These are phyloP conservation scores for Ceratoteleas bidentatus DNA, from an alignment of 1,140 invertebrate genomes.

Conservation along the genomic window DNA sequence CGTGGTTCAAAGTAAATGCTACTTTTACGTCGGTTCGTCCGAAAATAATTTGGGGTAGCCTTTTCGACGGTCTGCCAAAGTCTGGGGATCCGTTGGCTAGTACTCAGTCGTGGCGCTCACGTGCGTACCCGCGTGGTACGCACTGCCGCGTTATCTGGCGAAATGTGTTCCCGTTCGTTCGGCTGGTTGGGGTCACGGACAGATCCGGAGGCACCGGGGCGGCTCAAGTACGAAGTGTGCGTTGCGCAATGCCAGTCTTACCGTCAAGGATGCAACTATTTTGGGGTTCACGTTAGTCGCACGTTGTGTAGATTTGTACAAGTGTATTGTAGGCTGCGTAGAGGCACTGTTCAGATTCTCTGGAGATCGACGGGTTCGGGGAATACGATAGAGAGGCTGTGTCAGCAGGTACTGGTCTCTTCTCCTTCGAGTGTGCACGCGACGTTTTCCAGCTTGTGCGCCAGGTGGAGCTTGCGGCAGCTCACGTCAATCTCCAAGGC, in stretches of 20 bases:
- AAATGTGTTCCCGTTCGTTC: constrained; percentile 14
- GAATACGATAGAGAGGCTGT: constrained; percentile 72
- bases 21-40: not conserved
- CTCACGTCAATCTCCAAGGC: constrained; percentile 90
- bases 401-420: constrained; percentile 81
- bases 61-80: constrained; percentile 3
- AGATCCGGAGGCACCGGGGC: constrained; percentile 14
- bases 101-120: constrained; percentile 10
- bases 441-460: constrained; percentile 94
- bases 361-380: constrained; percentile 75
- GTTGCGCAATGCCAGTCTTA: constrained; percentile 65
- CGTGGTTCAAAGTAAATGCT: constrained; percentile 7
- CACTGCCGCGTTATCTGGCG: not conserved
- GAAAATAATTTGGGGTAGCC: too few species aligned
- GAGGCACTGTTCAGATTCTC: constrained; percentile 80
- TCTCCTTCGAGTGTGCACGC: constrained; percentile 94
- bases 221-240: constrained; percentile 43
- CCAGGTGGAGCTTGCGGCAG: constrained; percentile 93
- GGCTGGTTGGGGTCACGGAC: constrained; percentile 4
- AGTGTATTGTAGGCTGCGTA: constrained; percentile 74
- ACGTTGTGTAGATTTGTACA: constrained; percentile 74
- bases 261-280: constrained; percentile 63
- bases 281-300: constrained; percentile 56
- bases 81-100: not conserved
- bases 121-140: constrained; percentile 7